These are phyloP conservation scores for Cydia fagiglandana DNA, from an alignment of 1,140 invertebrate genomes.

Conservation along the genomic window DNA sequence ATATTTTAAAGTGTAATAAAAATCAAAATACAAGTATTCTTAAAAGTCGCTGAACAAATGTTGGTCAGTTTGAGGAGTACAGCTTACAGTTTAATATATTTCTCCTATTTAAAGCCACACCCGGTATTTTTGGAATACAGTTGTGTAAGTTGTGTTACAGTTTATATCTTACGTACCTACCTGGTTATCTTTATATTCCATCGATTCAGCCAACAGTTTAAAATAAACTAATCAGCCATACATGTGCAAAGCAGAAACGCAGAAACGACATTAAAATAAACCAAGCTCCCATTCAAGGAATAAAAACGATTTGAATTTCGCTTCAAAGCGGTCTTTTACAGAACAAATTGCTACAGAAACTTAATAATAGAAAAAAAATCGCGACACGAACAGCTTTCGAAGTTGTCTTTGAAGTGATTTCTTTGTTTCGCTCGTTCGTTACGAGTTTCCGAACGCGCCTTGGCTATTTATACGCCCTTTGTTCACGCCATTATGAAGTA, in stretches of 20 bases:
- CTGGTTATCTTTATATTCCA: not conserved
- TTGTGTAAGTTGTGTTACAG: too few relatives aligned
- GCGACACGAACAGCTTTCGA: not conserved
- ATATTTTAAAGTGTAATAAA: too few relatives aligned
- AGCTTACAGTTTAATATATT: too few relatives aligned
- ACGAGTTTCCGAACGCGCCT: conserved; percentile 5
- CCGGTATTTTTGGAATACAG: too few relatives aligned
- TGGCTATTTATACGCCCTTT: conserved; percentile 22
- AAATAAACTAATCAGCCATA: not conserved
- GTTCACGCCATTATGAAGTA: not conserved
- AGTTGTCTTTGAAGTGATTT: conserved; percentile 17
- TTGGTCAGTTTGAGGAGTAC: too few relatives aligned
- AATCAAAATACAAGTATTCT: too few relatives aligned
- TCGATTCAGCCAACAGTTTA: not conserved
- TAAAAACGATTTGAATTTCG: conserved; percentile 22
- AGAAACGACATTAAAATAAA: conserved; percentile 11
- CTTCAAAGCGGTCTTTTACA: conserved; percentile 9
- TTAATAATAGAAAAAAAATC: conserved; percentile 28
- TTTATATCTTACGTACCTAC: not conserved
- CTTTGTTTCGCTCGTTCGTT: conserved; percentile 23
- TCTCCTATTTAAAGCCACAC: too few relatives aligned
- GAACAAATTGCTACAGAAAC: conserved; percentile 16
- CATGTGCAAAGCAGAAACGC: not conserved
- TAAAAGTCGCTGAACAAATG: too few relatives aligned
- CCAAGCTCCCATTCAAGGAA: not conserved